Evolutionary conservation across 1,140 invertebrate genomes (phyloP).

Genomic region (Eriocheir sinensis): DNA sequence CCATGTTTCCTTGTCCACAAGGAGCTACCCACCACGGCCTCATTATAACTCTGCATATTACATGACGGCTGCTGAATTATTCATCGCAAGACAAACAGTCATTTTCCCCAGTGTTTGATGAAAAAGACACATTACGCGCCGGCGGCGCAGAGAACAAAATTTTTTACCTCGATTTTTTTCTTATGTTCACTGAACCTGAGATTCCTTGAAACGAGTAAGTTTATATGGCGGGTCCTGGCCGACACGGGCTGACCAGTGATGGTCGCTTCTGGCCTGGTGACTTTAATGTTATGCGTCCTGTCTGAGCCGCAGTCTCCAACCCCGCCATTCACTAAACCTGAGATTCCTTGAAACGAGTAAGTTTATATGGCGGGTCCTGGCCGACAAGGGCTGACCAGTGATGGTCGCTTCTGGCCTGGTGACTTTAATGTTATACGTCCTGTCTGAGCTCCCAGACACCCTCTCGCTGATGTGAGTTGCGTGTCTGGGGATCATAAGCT

Average conservation of each 20-base stretch:
- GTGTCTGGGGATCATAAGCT: neutral
- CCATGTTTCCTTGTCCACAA: neutral
- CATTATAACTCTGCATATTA: constrained; percentile 17
- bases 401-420: neutral
- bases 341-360: too few species aligned
- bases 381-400: neutral
- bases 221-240: neutral
- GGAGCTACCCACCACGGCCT: neutral
- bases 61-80: constrained; percentile 15
- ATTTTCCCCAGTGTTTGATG: constrained; percentile 16
- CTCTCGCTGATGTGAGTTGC: neutral
- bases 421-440: constrained; percentile 9
- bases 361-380: neutral
- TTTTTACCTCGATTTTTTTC: neutral
- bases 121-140: constrained; percentile 5
- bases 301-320: too few species aligned
- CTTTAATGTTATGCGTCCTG: constrained; percentile 13
- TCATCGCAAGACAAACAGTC: constrained; percentile 23
- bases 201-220: too few species aligned
- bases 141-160: neutral
- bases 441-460: neutral
- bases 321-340: too few species aligned
- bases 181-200: neutral
- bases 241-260: neutral
- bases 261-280: neutral